Evolutionary conservation across 1,140 invertebrate species (phyloP), one percentile per base, ranked within the genome.

Genomic region (Heliconius himera): DNA sequence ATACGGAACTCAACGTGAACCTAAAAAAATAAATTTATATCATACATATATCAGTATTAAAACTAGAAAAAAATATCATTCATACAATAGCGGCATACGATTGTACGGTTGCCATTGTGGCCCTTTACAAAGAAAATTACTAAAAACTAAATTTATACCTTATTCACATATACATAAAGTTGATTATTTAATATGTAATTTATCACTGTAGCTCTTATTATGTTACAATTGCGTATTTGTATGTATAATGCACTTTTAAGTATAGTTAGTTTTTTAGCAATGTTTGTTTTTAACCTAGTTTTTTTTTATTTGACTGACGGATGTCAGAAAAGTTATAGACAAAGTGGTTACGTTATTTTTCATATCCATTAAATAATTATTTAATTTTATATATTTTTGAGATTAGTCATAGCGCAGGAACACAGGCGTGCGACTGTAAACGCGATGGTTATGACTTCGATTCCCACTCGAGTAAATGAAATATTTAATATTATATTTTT

Each of bases 91-190:
- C 16, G 51, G 26, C 9, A 46, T 70, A 76, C 26, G 74, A 66
- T 80, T 80, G 79, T 80, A 33, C 79, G 49, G 56, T 54, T 80
- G 38, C 70, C 74, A 76, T 80, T 80, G 79, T 80, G 70, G 26
- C 60, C 3, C 8, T 66, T n/a, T 66, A 66, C 60, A 66, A 66
- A 66, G 60, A 66, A 29, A 29, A 66, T 26, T 29, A 66, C 8
- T 1, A 6, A 29, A 29, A 26, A 13, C 26, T 1, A 29, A 66
- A 66, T 26, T 29, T 66, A 16, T 16, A 66, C 60, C 26, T 29
- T 66, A 66, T 66, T 5, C 5, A 0, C 0, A 29, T 66, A 13
- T 0, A 5, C 3, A 29, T 26, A 66, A 29, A 11, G 60, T 66
- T 3, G 26, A 29, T 26, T 26, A 29, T 66, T 66, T 13, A 26